Evolutionary conservation across 2,888 invertebrate genomes (phyloP).

Genomic region (Choreutis nemorana): DNA sequence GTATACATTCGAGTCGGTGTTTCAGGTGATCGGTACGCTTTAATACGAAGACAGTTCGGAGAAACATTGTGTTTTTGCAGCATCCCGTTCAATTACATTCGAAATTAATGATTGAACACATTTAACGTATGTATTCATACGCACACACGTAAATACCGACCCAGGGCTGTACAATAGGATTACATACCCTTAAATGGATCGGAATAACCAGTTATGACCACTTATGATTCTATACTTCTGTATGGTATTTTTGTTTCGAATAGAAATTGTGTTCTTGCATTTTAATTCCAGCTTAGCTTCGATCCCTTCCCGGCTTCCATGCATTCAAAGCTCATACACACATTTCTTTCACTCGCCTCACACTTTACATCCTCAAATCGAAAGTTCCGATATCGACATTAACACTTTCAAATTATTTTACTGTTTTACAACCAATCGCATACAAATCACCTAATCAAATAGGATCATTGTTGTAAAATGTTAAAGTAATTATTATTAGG

Average conservation of each 20-base stretch:
- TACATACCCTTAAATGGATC: constrained; percentile 53
- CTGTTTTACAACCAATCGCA: no score
- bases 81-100: constrained; percentile 56
- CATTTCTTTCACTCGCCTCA: no score
- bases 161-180: constrained; percentile 51
- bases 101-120: constrained; percentile 64
- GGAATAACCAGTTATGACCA: constrained; percentile 56
- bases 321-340: no score
- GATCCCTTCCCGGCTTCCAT: no score
- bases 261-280: constrained; percentile 53
- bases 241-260: constrained; percentile 53
- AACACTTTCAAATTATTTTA: no score
- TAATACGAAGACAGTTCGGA: constrained; percentile 37
- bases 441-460: no score
- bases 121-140: constrained; percentile 33
- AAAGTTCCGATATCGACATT: no score
- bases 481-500: no score
- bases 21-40: constrained; percentile 42
- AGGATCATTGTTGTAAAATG: no score
- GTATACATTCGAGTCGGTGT: constrained; percentile 47
- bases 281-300: constrained; percentile 48
- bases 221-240: constrained; percentile 46
- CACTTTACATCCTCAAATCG: no score
- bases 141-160: constrained; percentile 15
- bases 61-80: constrained; percentile 53